These are phyloP conservation scores for Centroberyx gerrardi DNA, from an alignment of 2,797 vertebrate species.

Conservation along the genomic window DNA sequence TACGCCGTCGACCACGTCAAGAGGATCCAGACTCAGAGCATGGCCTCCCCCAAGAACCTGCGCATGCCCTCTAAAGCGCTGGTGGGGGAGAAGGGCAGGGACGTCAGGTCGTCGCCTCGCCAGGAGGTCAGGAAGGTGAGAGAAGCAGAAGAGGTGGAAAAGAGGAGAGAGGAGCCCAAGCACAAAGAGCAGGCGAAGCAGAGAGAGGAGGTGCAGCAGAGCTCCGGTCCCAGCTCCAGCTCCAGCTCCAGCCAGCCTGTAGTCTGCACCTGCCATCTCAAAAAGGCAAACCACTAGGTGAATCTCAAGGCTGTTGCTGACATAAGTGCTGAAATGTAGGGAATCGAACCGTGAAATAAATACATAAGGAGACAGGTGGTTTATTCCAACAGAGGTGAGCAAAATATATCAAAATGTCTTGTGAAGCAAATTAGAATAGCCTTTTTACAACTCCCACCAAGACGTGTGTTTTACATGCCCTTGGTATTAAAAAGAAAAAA, in stretches of 20 bases:
- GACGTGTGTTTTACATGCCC: not conserved
- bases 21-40: conserved; percentile 89
- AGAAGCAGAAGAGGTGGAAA: conserved; percentile 73
- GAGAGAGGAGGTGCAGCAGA: conserved; percentile 74
- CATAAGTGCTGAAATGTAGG: conserved; percentile 16
- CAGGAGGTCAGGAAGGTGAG: conserved; percentile 73
- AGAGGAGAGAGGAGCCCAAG: conserved; percentile 76
- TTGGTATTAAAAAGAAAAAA: conserved; percentile 22
- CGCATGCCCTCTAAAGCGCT: conserved; percentile 85
- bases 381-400: not conserved
- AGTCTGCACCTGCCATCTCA: conserved; percentile 87
- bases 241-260: conserved; percentile 67
- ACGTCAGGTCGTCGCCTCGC: conserved; percentile 71
- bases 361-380: conserved; percentile 21
- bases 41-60: conserved; percentile 89
- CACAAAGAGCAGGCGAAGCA: conserved; percentile 70
- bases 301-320: not conserved
- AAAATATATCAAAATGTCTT: conserved; percentile 10
- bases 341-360: conserved; percentile 19
- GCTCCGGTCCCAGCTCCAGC: conserved; percentile 54
- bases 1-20: conserved; percentile 85
- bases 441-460: not conserved
- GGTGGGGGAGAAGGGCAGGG: conserved; percentile 83
- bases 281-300: conserved; percentile 75
- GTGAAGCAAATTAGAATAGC: not conserved